A percentile compares a stretch with the other conserved stretches of the same genome.
These are phyloP conservation scores for Pituophis catenifer DNA, from an alignment of 2,113 vertebrate genomes.

Conservation along the genomic window DNA sequence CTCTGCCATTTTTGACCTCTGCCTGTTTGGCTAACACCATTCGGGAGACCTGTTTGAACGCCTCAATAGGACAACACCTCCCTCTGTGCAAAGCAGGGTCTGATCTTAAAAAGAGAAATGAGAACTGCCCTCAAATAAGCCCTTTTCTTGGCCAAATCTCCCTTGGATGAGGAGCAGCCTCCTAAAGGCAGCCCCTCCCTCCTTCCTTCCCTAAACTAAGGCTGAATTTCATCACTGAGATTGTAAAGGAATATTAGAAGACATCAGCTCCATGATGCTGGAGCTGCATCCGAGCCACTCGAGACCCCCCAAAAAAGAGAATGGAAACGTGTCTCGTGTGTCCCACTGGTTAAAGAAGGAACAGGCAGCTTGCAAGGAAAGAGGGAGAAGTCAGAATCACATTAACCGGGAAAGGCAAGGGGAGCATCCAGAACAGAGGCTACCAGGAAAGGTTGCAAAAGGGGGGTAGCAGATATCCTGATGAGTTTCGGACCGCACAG, in stretches of 20 bases:
- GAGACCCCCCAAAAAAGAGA: neutral
- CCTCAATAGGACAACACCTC: neutral
- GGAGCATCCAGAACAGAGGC: neutral
- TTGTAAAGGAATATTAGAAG: neutral
- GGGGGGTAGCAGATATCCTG: neutral
- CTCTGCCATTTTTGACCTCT: neutral
- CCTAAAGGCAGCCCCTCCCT: neutral
- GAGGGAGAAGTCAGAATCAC: neutral
- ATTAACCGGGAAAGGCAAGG: neutral
- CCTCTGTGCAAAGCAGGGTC: neutral
- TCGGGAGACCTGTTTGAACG: neutral
- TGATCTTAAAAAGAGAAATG: neutral
- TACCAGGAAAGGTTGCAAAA: neutral
- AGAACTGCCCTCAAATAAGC: neutral
- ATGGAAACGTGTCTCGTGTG: neutral
- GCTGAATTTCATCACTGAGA: neutral
- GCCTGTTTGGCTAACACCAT: neutral
- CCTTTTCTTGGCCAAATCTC: neutral
- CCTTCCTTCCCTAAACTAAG: neutral
- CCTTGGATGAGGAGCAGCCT: neutral
- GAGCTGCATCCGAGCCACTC: neutral
- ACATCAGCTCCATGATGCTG: rapidly evolving
- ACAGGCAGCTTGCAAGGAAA: neutral
- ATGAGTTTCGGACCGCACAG: neutral
- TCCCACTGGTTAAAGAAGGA: neutral